Percentiles rank a stretch among this genome's conserved stretches.
Conservation (phyloP, 2,113 vertebrate genomes). For the Nipponia nippon region DNA sequence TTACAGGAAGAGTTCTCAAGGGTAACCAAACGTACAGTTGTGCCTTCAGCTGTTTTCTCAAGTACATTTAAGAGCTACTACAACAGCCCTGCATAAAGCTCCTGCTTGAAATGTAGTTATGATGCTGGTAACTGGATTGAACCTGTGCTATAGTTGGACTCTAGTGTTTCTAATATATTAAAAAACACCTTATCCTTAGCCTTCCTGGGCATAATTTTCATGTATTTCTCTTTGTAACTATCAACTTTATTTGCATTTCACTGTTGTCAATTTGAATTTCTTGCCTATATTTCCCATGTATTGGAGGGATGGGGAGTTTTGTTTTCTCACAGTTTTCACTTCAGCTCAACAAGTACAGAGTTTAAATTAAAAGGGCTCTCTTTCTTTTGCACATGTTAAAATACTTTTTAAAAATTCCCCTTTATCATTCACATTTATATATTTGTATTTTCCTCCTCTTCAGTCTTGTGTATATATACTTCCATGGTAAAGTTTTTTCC, state of each 20-base stretch:
- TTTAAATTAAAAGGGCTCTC: background rate
- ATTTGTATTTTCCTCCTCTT: background rate
- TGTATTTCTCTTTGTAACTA: background rate
- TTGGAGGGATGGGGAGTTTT: background rate
- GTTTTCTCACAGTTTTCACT: background rate
- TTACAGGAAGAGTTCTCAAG: background rate
- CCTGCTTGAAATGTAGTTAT: background rate
- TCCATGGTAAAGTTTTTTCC: background rate
- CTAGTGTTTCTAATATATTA: background rate
- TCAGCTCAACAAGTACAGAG: background rate
- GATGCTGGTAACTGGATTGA: background rate
- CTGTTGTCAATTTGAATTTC: background rate
- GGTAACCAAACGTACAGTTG: background rate
- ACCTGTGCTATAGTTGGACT: background rate
- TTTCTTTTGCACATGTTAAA: background rate
- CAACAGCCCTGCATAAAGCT: fast-evolving
- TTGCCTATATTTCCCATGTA: background rate
- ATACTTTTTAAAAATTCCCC: background rate
- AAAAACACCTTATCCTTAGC: background rate
- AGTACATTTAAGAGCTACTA: background rate
- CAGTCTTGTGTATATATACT: background rate
- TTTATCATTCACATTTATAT: background rate
- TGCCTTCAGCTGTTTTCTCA: background rate
- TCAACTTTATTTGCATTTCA: background rate
- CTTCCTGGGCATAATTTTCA: background rate